phyloP scores from a whole-genome alignment of 53 echinoderm and acorn worm genomes.

The Crossaster papposus region DNA sequence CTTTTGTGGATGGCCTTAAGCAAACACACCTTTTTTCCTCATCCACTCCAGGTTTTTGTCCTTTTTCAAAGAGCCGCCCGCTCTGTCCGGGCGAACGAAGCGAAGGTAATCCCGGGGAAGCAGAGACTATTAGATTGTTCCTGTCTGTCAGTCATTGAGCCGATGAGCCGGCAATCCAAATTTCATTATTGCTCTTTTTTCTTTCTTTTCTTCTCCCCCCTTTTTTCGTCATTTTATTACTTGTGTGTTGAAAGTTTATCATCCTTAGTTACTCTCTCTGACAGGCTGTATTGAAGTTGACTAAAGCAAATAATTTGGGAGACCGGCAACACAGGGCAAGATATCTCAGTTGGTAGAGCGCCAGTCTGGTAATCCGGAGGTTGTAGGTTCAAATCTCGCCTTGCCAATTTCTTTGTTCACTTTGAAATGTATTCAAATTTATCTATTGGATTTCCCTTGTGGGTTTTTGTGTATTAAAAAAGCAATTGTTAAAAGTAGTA shows the following conservation, averaged over 20 bases:
- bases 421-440: no score
- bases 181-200: slow-evolving; percentile 56
- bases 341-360: no score
- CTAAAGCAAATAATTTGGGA: background rate
- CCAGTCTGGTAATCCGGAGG: no score
- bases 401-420: no score
- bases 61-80: slow-evolving; percentile 10
- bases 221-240: background rate
- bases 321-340: no score
- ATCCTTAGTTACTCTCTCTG: slow-evolving; percentile 31
- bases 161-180: slow-evolving; percentile 36
- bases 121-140: slow-evolving; percentile 54
- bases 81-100: background rate
- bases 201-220: background rate
- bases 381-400: no score
- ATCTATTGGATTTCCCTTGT: no score
- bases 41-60: background rate
- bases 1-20: slow-evolving; percentile 45
- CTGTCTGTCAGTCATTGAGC: slow-evolving; percentile 57
- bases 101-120: slow-evolving; percentile 40
- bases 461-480: background rate
- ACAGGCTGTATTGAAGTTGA: slow-evolving; percentile 16
- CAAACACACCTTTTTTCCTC: slow-evolving; percentile 48
- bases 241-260: slow-evolving; percentile 29
- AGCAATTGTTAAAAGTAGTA: no score